Base-by-base conservation (phyloP, 2,113 vertebrate species). In the Callospermophilus lateralis region DNA sequence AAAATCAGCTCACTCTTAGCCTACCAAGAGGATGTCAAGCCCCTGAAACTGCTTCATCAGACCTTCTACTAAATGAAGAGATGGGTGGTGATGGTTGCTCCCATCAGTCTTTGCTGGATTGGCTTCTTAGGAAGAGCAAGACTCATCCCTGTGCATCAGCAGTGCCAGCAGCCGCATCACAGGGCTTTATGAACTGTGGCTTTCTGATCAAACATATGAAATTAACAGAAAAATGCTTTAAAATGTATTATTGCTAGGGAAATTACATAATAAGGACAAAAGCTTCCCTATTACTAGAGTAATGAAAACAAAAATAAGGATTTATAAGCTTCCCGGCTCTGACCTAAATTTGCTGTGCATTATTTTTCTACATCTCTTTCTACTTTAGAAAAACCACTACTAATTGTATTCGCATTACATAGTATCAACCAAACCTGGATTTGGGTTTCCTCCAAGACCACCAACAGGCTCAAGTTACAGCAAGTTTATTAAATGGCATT, bases 321-420 rank as follows among this genome's bases (percentile, higher is more conserved):
- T 97, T 92, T 94, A 74, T 32, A 9, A 78, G 80, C 89, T 85
- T 96, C 97, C 96, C 94, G 81, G 96, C 95, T 30, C 78, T 84
- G 95, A 97, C 95, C 96, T 72, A 97, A 97, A 78, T 97, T 98
- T 97, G 95, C 77, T 95, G 72, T 67, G 94, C 93, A 87, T 98
- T 98, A 86, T 97, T 98, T 98, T 98, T 87, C 95, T 97, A 97
- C 98, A 98, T 97, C 96, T 93, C 95, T 97, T 97, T 97, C 94
- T 96, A 83, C 86, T 81, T 98, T 83, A 97, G 97, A 88, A 95
- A 98, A 97, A 99, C 99, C 98, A 85, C 98, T 98, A 96, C 98
- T 99, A 99, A 99, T 99, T 99, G 99, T 99, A 99, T 99, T 99
- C 99, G 99, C 98, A 98, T 99, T 99, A 98, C 98, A 98, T 97